Evolutionary conservation across 1,140 invertebrate genomes (phyloP).

Genomic region (Frieseomelitta varia): DNA sequence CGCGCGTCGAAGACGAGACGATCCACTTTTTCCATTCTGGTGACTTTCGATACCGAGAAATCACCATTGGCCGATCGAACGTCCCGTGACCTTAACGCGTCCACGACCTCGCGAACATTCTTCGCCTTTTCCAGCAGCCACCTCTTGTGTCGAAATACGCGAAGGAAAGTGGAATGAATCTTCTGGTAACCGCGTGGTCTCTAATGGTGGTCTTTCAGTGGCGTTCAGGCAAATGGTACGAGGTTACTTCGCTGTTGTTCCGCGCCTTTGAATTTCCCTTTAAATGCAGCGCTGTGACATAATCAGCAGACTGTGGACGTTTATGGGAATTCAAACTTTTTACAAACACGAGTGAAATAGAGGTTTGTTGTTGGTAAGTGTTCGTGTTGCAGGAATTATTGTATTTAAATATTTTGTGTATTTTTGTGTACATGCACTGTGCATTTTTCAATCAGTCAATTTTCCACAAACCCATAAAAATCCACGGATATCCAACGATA

Average conservation of each 20-base stretch:
- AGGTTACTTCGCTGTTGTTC: background rate
- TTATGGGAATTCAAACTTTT: too few relatives aligned
- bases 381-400: too few relatives aligned
- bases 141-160: background rate
- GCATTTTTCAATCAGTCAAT: too few relatives aligned
- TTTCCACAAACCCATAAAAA: too few relatives aligned
- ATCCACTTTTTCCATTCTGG: slow-evolving; percentile 63
- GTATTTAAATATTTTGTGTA: too few relatives aligned
- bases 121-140: background rate
- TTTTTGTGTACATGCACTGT: too few relatives aligned
- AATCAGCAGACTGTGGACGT: too few relatives aligned
- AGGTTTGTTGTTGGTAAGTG: too few relatives aligned
- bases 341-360: too few relatives aligned
- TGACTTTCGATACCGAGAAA: slow-evolving; percentile 56
- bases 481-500: too few relatives aligned
- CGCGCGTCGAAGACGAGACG: slow-evolving; percentile 28
- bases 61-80: background rate
- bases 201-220: background rate
- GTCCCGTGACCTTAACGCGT: background rate
- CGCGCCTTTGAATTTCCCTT: too few relatives aligned
- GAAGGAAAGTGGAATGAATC: background rate
- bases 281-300: too few relatives aligned
- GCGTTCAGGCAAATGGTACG: background rate
- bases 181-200: background rate
- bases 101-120: background rate